These are phyloP conservation scores for Lophotriccus pileatus DNA, from an alignment of 2,797 vertebrate species.

Conservation along the genomic window DNA sequence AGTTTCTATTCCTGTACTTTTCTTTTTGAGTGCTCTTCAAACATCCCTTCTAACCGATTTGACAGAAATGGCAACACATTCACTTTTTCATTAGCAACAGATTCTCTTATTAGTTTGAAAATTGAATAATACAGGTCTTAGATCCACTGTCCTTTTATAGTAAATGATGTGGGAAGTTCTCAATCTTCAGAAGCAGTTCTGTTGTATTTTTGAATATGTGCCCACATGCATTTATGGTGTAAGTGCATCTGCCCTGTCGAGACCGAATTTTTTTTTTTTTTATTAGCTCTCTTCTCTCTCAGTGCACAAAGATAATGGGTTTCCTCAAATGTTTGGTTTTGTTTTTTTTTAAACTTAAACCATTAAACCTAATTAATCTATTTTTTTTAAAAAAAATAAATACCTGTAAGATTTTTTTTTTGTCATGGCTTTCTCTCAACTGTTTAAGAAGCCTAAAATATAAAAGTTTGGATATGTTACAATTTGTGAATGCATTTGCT, in stretches of 20 bases:
- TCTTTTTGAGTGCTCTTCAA: neutral
- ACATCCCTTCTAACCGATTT: neutral
- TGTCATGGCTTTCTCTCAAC: neutral
- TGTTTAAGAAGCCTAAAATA: neutral
- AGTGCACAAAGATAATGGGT: neutral
- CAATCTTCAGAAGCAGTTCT: neutral
- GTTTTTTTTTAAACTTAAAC: neutral
- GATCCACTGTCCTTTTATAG: neutral
- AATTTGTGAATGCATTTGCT: neutral
- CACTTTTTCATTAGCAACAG: constrained; percentile 39
- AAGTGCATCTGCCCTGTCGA: neutral
- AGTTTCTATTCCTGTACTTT: neutral
- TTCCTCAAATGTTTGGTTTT: neutral
- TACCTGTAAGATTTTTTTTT: neutral
- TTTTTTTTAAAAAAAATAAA: neutral
- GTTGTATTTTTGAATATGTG: neutral
- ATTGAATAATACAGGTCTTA: neutral
- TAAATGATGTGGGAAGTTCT: neutral
- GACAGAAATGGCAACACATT: neutral
- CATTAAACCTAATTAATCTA: neutral
- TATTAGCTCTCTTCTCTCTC: neutral
- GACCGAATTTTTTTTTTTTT: neutral
- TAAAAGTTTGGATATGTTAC: neutral
- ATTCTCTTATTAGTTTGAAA: neutral
- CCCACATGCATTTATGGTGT: neutral